phyloP scores from a whole-genome alignment of 2,888 invertebrate species.

The Phalangium opilio region DNA sequence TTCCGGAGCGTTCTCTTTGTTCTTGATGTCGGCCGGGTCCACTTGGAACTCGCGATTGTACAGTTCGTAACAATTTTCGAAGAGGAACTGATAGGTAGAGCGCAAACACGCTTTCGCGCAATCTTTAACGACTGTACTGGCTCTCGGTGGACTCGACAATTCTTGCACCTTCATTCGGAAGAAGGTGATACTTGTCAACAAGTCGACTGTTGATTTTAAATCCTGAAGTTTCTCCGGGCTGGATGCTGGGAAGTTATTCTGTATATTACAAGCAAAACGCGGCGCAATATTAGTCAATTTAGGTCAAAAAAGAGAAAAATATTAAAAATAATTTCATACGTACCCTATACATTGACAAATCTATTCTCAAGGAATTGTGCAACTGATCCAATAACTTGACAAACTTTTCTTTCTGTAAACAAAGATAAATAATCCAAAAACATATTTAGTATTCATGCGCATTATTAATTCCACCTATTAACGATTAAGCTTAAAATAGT shows the following conservation, averaged over 20 bases:
- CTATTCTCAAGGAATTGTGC: constrained; percentile 95
- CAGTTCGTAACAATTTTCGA: constrained; percentile 95
- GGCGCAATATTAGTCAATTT: constrained; percentile 7
- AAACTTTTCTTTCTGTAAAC: constrained; percentile 89
- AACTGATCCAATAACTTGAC: constrained; percentile 95
- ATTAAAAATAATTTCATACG: constrained; percentile 21
- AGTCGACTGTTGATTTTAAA: constrained; percentile 94
- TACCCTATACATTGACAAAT: constrained; percentile 82
- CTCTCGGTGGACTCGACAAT: constrained; percentile 90
- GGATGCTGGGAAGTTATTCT: constrained; percentile 97
- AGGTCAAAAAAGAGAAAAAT: not conserved
- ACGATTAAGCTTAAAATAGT: too few relatives aligned
- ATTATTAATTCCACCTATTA: too few relatives aligned
- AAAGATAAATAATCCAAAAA: constrained; percentile 6
- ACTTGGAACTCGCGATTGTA: constrained; percentile 85
- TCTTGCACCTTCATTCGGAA: constrained; percentile 99
- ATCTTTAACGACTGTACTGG: constrained; percentile 96
- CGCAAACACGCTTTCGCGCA: constrained; percentile 97
- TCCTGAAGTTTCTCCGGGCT: constrained; percentile 96
- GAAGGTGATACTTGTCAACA: constrained; percentile 97
- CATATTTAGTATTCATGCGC: not conserved
- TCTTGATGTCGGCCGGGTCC: constrained; percentile 18
- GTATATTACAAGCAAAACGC: constrained; percentile 32
- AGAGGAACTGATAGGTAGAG: constrained; percentile 97
- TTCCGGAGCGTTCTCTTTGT: constrained; percentile 10